phyloP scores from a whole-genome alignment of 2,113 vertebrate species.

The Gorsachius goisagi region DNA sequence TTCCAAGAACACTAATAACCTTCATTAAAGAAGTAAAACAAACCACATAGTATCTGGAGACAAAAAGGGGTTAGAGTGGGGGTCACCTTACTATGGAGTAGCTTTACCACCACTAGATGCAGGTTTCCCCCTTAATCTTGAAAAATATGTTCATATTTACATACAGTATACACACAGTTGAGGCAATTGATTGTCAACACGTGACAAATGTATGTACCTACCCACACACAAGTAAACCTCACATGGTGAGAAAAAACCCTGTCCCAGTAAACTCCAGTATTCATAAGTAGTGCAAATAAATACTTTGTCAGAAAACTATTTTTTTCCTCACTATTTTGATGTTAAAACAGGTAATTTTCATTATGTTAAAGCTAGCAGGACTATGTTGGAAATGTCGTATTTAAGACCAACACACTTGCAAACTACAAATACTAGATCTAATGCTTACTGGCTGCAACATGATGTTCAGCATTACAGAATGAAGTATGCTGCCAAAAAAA shows the following conservation, averaged over 20 bases:
- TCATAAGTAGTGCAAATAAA: slow-evolving; percentile 73
- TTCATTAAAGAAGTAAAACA: slow-evolving; percentile 39
- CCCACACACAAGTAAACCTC: slow-evolving; percentile 62
- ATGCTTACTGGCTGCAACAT: slow-evolving; percentile 51
- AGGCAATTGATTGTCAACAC: slow-evolving; percentile 70
- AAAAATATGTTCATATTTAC: slow-evolving; percentile 66
- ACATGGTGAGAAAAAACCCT: slow-evolving; percentile 61
- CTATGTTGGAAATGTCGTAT: slow-evolving; percentile 18
- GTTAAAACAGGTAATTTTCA: slow-evolving; percentile 28
- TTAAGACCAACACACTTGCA: slow-evolving; percentile 42
- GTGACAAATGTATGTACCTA: slow-evolving; percentile 66
- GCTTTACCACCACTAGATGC: slow-evolving; percentile 55
- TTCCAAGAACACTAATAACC: slow-evolving; percentile 54
- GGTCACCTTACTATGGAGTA: slow-evolving; percentile 35
- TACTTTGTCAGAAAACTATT: slow-evolving; percentile 23
- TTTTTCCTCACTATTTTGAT: slow-evolving; percentile 52
- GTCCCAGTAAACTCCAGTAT: slow-evolving; percentile 66
- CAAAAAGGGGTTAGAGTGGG: slow-evolving; percentile 17
- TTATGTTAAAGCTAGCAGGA: slow-evolving; percentile 53
- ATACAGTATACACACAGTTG: slow-evolving; percentile 67
- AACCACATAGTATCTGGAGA: slow-evolving; percentile 41
- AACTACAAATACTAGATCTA: slow-evolving; percentile 36
- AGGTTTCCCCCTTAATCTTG: slow-evolving; percentile 31
- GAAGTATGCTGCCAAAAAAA: background rate
- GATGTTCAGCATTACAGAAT: slow-evolving; percentile 22